Evolutionary conservation across 1,140 invertebrate genomes (phyloP), one percentile per base, ranked within the genome.

Genomic region (Dendrolimus kikuchii): DNA sequence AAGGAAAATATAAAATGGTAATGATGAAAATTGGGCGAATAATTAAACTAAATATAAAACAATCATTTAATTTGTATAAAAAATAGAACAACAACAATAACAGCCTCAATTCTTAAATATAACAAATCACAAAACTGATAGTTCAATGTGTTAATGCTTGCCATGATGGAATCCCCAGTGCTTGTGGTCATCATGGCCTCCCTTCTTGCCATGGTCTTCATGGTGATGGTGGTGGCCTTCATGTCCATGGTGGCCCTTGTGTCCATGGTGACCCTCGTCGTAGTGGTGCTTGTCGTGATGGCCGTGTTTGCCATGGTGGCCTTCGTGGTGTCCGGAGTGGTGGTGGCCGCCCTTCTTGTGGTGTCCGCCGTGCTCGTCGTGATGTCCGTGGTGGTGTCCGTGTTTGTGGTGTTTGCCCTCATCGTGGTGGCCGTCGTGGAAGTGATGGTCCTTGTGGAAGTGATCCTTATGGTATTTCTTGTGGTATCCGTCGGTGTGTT

Each of bases 371-470:
- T 90, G 88, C 40, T 89, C 82, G 45, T 88, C 86, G 62, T 91
- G 90, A 52, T 90, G 83, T 57, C 81, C 81, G 57, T 92, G 87
- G 57, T 92, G 89, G 64, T 89, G 88, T 5, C 88, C 89, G 54
- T 90, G 85, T 67, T 92, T 91, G 63, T 90, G 87, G 65, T 92
- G 90, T 51, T 90, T 89, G 49, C 90, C 90, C 40, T 82, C 86
- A 58, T 90, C 83, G 71, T 91, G 90, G 68, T 91, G 88, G 71
- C 91, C 90, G 66, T 91, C 90, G 68, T 89, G 91, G 87, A 91
- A 92, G 73, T 92, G 89, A 51, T 92, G 92, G 55, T 92, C 89
- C 74, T 93, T 93, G 73, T 92, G 92, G 80, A 88, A 92, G 69
- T 93, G 91, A 71, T 93, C 92, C 57, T 91, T 70, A 65, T 93